phyloP scores from a whole-genome alignment of 2,113 vertebrate species.

The Xiphias gladius region DNA sequence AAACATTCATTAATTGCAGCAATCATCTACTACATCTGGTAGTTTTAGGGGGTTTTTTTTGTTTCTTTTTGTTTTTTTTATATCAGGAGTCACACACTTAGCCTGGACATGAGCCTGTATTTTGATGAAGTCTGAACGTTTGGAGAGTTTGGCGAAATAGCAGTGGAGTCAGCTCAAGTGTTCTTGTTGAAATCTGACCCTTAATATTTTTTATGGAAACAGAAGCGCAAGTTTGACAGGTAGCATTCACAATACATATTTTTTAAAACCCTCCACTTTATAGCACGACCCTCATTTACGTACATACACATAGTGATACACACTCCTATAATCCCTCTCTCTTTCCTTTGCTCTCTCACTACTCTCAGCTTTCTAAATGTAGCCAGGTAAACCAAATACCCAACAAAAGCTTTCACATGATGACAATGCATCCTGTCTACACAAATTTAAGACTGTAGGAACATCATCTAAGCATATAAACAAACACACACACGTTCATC shows the following conservation, averaged over 20 bases:
- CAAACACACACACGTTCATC: conserved; percentile 5
- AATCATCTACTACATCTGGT: neutral
- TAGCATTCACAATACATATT: conserved; percentile 5
- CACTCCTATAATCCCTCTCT: conserved; percentile 14
- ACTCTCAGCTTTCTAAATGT: conserved; percentile 37
- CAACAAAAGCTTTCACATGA: neutral
- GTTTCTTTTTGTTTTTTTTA: no score
- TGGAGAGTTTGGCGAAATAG: conserved; percentile 33
- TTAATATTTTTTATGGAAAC: conserved; percentile 52
- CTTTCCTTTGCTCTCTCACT: conserved; percentile 9
- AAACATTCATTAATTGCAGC: neutral
- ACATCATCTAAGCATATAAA: conserved; percentile 13
- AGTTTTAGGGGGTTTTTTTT: neutral
- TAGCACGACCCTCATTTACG: neutral
- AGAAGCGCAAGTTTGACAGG: conserved; percentile 20
- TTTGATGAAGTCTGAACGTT: neutral
- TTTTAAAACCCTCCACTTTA: conserved; percentile 13
- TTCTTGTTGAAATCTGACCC: conserved; percentile 46
- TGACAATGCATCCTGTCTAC: conserved; percentile 5
- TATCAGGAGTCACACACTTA: neutral
- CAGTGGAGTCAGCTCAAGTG: conserved; percentile 21
- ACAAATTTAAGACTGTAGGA: conserved; percentile 3
- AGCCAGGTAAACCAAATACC: conserved; percentile 13
- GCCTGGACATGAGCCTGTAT: neutral
- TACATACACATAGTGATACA: neutral